Base-by-base conservation (phyloP, 37 sponge, comb jelly and placozoan species). In the Diacarnus erythraeanus region DNA sequence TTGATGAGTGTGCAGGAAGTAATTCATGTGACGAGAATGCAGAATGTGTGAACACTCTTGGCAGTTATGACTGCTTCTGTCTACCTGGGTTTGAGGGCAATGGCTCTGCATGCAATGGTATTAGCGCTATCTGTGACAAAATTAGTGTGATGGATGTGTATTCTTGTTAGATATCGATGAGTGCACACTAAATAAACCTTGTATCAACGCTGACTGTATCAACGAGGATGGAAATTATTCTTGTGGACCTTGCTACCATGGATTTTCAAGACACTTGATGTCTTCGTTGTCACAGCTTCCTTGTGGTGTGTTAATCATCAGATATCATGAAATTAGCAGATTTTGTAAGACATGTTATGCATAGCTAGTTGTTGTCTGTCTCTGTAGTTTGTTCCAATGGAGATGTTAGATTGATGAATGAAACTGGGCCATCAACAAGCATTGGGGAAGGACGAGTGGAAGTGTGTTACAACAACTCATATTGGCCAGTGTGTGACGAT, bases 401-500 rank as follows among this genome's bases (percentile, higher is more conserved):
- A 30, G 64, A 72, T 64, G 64, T 81, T 18, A 30, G 51, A 34
- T 37, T 84, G 69, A 35, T 84, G 69, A 73, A 73, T 69, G 77
- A 77, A 31, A 44, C 70, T 27, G 8, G 6, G 2, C 36, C 41
- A 23, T 71, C 71, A 41, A 12, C 21, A 21, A 58, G 0, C 27
- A 44, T 30, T 10, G 84, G 84, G 31, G 40, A 77, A 65, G 76
- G 76, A 29, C 41, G 31, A 36, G 84, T 84, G 59, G 77, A 84
- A 41, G 69, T 84, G 21, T 84, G 70, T 40, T 23, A 38, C 26
- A 65, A 76, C 38, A 37, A 51, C 33, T 17, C 10, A 1, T 84
- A 64, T 25, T 75, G 84, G 0, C 64, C 84, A 34, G 77, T 83
- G 27, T 83, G 84, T 76, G 76, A 83, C 66, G 76, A 83, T 29